Base-by-base conservation (phyloP, 30 jellyfish, hydroid and myxozoan genomes). In the Catostylus mosaicus region DNA sequence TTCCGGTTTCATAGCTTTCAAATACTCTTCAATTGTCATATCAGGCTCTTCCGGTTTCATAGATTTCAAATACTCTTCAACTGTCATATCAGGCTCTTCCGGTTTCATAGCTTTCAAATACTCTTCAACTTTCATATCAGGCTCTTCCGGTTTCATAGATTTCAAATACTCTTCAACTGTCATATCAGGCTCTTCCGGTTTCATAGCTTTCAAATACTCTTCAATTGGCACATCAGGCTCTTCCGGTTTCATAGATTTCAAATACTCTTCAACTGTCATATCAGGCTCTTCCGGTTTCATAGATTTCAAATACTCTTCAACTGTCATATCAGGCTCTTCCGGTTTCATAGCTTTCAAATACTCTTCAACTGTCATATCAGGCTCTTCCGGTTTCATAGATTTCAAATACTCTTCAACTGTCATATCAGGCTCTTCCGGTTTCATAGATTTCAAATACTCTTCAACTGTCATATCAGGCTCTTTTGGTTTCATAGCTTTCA, bases 191-290 rank as follows among this genome's bases (percentile, higher is more conserved):
- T 66, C 67, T 7, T 52, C 67, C 30, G 67, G 67, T 32, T 51
- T 45, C 84, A 57, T 30, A 38, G 57, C 30, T 6, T 22, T 18
- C 64, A 33, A 75, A 36, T 76, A 64, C 56, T 60, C 78, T 77
- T 77, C 88, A 36, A 77, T 75, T 0, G 88, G 59, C 69, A 57
- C 69, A 24, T 67, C 62, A 3, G 29, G 80, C n/a, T 67, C 80
- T 3, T 67, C 37, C 2, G 59, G 51, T 67, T 62, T 62, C 45
- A 22, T 38, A 43, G 46, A 38, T n/a, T 31, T 67, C 62, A 37
- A 52, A 52, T 52, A 52, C 30, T 52, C 67, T 52, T 52, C 67
- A 20, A 62, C 46, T 3, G 75, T 62, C 75, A 62, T 19, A n/a
- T 62, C 75, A 3, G 22, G 50, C 4, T 30, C 75, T 27, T 62